Conservation (phyloP, 1,140 invertebrate species). For the Aleiodes sp. region DNA sequence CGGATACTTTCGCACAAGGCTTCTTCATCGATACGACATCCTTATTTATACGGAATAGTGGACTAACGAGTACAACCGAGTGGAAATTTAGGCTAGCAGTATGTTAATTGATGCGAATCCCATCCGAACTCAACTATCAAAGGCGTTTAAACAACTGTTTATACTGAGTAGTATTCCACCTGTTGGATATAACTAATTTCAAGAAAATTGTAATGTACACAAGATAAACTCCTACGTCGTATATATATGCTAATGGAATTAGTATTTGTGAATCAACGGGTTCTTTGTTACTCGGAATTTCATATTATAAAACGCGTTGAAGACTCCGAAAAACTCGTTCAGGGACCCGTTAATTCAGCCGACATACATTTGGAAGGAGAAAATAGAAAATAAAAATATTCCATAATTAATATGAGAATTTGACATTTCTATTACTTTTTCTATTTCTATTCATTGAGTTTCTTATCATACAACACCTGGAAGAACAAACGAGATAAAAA, state of each 20-base stretch:
- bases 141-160: neutral
- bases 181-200: neutral
- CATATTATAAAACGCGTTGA: neutral
- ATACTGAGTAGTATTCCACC: neutral
- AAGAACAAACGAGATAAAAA: slow-evolving; percentile 47
- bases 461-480: neutral
- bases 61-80: slow-evolving; percentile 51
- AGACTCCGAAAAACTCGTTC: neutral
- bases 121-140: neutral
- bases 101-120: slow-evolving; percentile 46
- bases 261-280: too few relatives aligned
- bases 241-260: too few relatives aligned
- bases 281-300: neutral
- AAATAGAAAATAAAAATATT: slow-evolving; percentile 10
- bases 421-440: too few relatives aligned
- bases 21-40: slow-evolving; percentile 52
- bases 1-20: slow-evolving; percentile 63
- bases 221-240: too few relatives aligned
- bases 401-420: neutral
- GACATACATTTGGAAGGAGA: neutral
- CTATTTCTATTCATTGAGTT: neutral
- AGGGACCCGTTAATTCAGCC: neutral
- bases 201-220: neutral
- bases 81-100: slow-evolving; percentile 60
- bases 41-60: slow-evolving; percentile 63